Evolutionary conservation across 1,140 invertebrate genomes (phyloP).

Genomic region (Andrena cerasifolii): DNA sequence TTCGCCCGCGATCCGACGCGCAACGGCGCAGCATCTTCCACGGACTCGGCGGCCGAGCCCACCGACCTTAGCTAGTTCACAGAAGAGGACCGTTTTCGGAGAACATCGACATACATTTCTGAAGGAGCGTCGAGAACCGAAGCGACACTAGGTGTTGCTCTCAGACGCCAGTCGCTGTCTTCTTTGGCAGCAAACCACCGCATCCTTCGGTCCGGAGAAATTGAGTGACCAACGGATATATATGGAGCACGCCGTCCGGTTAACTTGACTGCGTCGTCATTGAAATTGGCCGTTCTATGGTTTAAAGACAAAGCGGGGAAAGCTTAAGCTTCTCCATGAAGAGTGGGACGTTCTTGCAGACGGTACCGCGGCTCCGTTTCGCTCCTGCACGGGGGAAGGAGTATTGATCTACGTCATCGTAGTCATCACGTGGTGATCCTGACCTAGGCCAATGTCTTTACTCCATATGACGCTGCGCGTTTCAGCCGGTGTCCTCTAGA

Average conservation of each 20-base stretch:
- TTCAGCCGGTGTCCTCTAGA: constrained; percentile 34
- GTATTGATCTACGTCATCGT: constrained; percentile 39
- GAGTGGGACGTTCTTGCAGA: no score
- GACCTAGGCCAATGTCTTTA: constrained; percentile 45
- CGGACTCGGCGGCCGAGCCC: background rate
- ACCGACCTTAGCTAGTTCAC: background rate
- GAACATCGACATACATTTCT: background rate
- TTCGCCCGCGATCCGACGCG: background rate
- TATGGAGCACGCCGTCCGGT: no score
- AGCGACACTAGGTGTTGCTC: no score
- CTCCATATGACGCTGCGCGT: constrained; percentile 32
- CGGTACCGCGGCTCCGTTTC: background rate
- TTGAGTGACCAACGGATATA: no score
- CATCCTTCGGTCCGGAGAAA: no score
- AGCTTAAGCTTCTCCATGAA: background rate
- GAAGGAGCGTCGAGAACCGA: no score
- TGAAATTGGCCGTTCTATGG: background rate
- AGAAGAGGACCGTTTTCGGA: background rate
- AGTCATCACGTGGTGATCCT: constrained; percentile 37
- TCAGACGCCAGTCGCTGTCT: no score
- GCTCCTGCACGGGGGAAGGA: constrained; percentile 8
- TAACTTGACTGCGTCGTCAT: no score
- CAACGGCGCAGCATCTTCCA: background rate
- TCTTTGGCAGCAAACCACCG: no score
- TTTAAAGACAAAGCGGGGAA: background rate